Evolutionary conservation across 2,888 invertebrate genomes (phyloP).

Genomic region (Diarsia brunnea): DNA sequence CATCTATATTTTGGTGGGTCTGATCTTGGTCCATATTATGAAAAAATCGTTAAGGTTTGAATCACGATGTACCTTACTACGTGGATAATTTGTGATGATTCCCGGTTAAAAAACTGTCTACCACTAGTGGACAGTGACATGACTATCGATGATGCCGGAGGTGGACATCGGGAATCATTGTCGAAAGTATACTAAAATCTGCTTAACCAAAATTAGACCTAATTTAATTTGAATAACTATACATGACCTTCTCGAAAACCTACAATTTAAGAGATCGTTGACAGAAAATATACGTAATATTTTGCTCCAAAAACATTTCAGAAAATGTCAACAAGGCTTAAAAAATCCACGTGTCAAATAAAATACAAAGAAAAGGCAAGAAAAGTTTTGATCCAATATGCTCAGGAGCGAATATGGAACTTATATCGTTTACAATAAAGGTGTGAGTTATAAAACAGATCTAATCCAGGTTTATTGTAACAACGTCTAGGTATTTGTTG

Average conservation of each 20-base stretch:
- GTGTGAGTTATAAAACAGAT: slow-evolving; percentile 33
- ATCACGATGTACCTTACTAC: no score
- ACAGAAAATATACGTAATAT: not conserved
- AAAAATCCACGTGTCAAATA: slow-evolving; percentile 7
- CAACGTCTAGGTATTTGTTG: slow-evolving; percentile 42
- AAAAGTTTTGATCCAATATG: slow-evolving; percentile 33
- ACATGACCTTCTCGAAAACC: slow-evolving; percentile 10
- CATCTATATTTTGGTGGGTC: no score
- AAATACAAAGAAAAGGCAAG: slow-evolving; percentile 7
- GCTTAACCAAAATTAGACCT: not conserved
- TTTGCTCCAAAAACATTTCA: not conserved
- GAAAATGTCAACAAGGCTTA: not conserved
- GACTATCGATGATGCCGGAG: no score
- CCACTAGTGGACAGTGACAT: no score
- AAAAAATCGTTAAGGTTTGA: no score
- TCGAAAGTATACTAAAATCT: not conserved
- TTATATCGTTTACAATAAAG: slow-evolving; percentile 37
- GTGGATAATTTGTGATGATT: no score
- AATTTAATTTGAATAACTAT: not conserved
- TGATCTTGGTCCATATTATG: no score
- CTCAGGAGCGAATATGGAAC: slow-evolving; percentile 15
- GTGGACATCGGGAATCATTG: no score
- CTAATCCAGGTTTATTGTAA: slow-evolving; percentile 41
- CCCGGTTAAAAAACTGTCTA: no score
- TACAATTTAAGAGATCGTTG: slow-evolving; percentile 5